phyloP scores from a whole-genome alignment of 2,888 invertebrate species.

The Timema cristinae region DNA sequence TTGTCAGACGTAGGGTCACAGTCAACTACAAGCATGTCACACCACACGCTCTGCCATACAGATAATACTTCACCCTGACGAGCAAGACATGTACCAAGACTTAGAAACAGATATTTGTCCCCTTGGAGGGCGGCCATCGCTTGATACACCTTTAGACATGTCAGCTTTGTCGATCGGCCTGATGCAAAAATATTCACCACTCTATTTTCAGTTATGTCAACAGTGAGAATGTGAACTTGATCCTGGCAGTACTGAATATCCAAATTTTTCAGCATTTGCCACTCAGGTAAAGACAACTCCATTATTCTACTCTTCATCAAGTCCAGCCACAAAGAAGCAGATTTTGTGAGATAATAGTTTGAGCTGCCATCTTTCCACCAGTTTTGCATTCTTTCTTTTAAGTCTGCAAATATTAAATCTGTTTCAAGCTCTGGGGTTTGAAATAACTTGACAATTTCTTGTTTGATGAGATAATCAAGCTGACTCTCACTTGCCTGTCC shows the following conservation, averaged over 20 bases:
- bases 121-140: neutral
- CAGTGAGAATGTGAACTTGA: neutral
- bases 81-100: neutral
- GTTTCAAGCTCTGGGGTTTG: neutral
- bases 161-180: neutral
- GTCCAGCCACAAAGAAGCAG: constrained; percentile 7
- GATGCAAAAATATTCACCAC: constrained; percentile 5
- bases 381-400: constrained; percentile 13
- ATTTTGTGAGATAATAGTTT: constrained; percentile 10
- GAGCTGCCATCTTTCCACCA: constrained; percentile 15
- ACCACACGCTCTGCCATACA: constrained; percentile 13
- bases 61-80: constrained; percentile 9
- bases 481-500: constrained; percentile 10
- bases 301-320: constrained; percentile 2
- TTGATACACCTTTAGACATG: constrained; percentile 1
- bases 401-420: neutral
- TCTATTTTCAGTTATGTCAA: constrained; percentile 5
- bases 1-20: constrained; percentile 1
- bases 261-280: constrained; percentile 5
- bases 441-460: neutral
- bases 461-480: constrained; percentile 5
- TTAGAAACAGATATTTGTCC: neutral
- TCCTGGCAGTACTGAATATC: neutral
- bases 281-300: constrained; percentile 2
- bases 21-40: constrained; percentile 3